A percentile compares a stretch with the other conserved stretches of the same genome.
phyloP scores from a whole-genome alignment of 2,113 vertebrate species.

The Meriones unguiculatus region DNA sequence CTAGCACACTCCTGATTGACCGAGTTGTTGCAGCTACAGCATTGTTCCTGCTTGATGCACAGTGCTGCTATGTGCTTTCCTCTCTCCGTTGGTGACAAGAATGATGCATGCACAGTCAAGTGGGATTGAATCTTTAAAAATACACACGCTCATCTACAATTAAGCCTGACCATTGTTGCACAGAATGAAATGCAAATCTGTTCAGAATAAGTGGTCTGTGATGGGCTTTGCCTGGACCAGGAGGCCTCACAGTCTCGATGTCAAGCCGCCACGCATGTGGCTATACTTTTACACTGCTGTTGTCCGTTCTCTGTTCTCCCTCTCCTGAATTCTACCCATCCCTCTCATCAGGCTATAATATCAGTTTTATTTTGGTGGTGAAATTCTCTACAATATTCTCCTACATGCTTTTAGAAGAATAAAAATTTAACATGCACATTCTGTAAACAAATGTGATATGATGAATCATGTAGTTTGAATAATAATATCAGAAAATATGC shows the following conservation, averaged over 20 bases:
- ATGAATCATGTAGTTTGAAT: neutral
- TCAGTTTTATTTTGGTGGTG: neutral
- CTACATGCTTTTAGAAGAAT: neutral
- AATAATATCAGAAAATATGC: neutral
- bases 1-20: neutral
- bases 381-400: slow-evolving; percentile 2
- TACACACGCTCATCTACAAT: neutral
- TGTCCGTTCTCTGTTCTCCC: accelerated
- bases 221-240: neutral
- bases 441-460: neutral
- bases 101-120: neutral
- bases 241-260: neutral
- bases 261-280: too few relatives aligned
- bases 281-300: neutral
- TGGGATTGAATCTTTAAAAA: slow-evolving; percentile 9
- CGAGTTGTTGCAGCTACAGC: neutral
- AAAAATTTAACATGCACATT: neutral
- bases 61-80: neutral
- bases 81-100: neutral
- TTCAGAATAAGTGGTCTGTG: neutral
- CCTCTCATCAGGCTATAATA: neutral
- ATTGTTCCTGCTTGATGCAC: neutral
- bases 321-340: neutral
- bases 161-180: neutral
- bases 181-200: neutral